These are phyloP conservation scores for Eleutherodactylus coqui DNA, from an alignment of 2,797 vertebrate species.

Conservation along the genomic window DNA sequence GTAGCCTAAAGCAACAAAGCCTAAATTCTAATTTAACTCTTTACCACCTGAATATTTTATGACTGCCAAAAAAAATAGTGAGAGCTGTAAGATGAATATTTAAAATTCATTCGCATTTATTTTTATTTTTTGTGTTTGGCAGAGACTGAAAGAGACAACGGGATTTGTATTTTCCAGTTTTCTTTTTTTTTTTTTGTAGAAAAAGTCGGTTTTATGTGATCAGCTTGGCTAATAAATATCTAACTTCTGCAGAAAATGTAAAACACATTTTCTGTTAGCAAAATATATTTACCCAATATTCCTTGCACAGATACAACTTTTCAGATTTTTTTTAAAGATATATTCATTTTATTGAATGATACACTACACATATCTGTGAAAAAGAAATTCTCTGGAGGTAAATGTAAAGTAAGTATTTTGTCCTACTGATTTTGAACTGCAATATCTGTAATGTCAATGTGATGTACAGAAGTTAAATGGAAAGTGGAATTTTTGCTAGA, in stretches of 20 bases:
- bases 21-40: too few species aligned
- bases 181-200: background rate
- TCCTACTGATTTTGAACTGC: background rate
- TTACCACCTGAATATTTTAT: too few species aligned
- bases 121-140: background rate
- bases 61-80: too few species aligned
- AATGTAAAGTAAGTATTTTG: background rate
- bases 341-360: background rate
- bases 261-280: background rate
- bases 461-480: conserved; percentile 1
- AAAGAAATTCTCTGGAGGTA: background rate
- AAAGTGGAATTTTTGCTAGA: background rate
- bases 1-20: too few species aligned
- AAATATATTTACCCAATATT: background rate
- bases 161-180: background rate
- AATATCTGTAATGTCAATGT: conserved; percentile 24
- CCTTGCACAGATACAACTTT: background rate
- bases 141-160: too few species aligned
- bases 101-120: background rate
- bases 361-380: too few species aligned
- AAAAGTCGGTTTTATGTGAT: background rate
- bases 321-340: background rate
- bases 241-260: background rate
- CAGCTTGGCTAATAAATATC: background rate
- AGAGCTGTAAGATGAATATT: too few species aligned